Evolutionary conservation across 2,113 vertebrate species (phyloP).

Genomic region (human (Homo sapiens)): DNA sequence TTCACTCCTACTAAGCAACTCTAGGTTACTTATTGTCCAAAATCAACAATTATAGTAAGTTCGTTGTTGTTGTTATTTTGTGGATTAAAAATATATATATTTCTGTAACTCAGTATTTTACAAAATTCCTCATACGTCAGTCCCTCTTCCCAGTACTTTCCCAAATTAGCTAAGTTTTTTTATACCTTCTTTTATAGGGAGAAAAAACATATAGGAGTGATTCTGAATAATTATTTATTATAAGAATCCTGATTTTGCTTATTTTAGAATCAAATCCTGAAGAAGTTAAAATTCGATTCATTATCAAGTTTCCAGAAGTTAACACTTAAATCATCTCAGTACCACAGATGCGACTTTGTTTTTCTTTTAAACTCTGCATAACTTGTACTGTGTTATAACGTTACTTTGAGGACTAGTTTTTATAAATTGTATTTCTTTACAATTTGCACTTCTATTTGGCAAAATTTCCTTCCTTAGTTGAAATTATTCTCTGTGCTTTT

Average conservation of each 20-base stretch:
- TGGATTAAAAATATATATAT: background rate
- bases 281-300: background rate
- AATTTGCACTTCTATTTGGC: background rate
- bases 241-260: background rate
- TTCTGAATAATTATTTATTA: background rate
- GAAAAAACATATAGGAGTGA: background rate
- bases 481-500: conserved; percentile 15
- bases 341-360: background rate
- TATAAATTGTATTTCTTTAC: background rate
- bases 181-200: background rate
- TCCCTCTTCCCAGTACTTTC: background rate
- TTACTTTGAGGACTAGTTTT: conserved; percentile 13
- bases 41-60: background rate
- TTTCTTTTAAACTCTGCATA: background rate
- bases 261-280: background rate
- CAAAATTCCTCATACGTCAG: background rate
- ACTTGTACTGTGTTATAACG: background rate
- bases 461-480: background rate
- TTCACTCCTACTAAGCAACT: background rate
- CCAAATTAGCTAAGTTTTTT: background rate
- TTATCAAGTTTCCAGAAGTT: background rate
- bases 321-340: background rate
- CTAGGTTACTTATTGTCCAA: conserved; percentile 25
- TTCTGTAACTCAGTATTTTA: background rate
- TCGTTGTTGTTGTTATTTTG: background rate